These are phyloP conservation scores for Trachurus trachurus DNA, from an alignment of 2,797 vertebrate species.

Conservation along the genomic window DNA sequence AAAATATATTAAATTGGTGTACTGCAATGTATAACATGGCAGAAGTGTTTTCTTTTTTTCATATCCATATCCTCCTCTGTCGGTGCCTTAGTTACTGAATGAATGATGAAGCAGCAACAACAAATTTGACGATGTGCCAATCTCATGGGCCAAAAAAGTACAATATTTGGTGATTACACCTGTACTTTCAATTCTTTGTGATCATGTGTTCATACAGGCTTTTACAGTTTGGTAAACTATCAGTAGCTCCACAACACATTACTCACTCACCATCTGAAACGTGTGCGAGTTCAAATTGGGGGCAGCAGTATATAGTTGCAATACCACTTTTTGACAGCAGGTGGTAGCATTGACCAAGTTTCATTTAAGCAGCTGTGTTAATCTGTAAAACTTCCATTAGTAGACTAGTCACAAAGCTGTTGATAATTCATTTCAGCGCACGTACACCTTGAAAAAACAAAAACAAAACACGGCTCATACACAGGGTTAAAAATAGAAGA, in stretches of 20 bases:
- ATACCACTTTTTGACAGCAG: slow-evolving; percentile 31
- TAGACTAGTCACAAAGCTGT: background rate
- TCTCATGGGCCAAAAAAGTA: no score
- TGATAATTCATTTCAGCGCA: background rate
- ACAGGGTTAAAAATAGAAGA: background rate
- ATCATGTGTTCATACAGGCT: background rate
- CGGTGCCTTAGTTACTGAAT: no score
- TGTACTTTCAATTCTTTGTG: background rate
- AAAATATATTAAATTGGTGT: no score
- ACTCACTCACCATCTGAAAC: background rate
- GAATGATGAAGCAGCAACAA: background rate
- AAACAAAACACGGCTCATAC: no score
- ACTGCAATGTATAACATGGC: no score
- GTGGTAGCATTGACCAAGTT: slow-evolving; percentile 18
- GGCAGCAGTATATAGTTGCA: background rate
- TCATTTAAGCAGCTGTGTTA: background rate
- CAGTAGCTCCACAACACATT: background rate
- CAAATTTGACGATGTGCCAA: no score
- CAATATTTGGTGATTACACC: no score
- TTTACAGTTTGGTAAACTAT: background rate
- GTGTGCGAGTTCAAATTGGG: background rate
- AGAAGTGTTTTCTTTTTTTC: no score
- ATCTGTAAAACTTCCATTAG: background rate
- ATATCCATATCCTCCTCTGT: no score
- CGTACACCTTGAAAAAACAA: no score